Evolutionary conservation across 2,797 vertebrate species (phyloP), one percentile per base, ranked within the genome.

Genomic region (Distichodus sexfasciatus): DNA sequence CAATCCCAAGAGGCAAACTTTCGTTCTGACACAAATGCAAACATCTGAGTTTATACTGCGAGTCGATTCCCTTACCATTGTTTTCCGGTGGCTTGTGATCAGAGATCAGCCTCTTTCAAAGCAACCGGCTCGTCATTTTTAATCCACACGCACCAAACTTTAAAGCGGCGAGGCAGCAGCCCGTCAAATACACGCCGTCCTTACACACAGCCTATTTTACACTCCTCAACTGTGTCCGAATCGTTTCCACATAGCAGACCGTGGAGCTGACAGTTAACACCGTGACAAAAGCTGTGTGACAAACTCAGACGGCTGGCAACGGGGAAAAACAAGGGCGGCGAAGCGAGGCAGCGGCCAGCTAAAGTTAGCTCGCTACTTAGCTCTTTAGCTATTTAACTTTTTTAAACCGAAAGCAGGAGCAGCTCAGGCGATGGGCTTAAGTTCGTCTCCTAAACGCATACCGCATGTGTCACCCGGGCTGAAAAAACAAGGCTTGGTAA

Each of bases 341-440:
- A 23, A 4, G 23, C 1, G 10, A 23, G 26, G 23, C 29, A 24
- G 55, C 24, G 17, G 19, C 1, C 26, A 24, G 38, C 29, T 61
- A 26, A 31, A 31, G 48, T 55, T 76, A 73, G 76, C 73, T 33
- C 8, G 11, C 6, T 53, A 48, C 62, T 51, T 38, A 50, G 50
- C 70, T 43, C 17, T 31, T 24, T 40, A 9, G 24, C 23, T 43
- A 66, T 17, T 3, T 26, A 50, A 28, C 40, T 69, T 69, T 76
- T 76, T 47, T 31, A 70, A 59, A 50, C 38, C 38, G 46, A 23
- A 35, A 46, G 14, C n/a, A 38, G 36, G 69, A 43, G 55, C n/a
- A 12, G 17, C 31, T 58, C 23, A 11, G 64, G 19, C 26, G 38
- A 38, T 26, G 36, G 5, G 7, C 17, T 31, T 31, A 31, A 6